Conservation (phyloP, 2,113 vertebrate species). For the Alosa alosa region DNA sequence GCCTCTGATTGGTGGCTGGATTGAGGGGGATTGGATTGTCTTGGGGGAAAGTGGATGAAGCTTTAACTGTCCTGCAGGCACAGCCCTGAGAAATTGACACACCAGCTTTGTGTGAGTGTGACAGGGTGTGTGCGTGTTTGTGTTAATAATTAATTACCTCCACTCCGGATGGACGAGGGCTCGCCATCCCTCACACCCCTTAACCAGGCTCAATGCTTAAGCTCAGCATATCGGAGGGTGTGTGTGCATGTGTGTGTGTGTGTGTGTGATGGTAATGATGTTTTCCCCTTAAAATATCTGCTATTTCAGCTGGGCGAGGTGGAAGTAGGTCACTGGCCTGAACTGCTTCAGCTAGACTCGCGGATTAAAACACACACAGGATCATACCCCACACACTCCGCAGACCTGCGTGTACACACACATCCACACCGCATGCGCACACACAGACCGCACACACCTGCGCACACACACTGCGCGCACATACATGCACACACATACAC, state of each 20-base stretch:
- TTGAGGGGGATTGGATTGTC: conserved; percentile 33
- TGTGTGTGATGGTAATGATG: neutral
- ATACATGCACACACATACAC: no score
- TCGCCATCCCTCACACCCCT: no score
- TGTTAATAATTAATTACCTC: no score
- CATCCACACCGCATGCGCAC: neutral
- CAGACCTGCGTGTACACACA: no score
- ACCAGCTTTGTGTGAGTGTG: no score
- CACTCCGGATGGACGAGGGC: no score
- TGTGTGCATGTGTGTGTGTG: conserved; percentile 3
- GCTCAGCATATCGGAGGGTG: neutral
- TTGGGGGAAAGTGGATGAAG: conserved; percentile 30
- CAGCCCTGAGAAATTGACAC: no score
- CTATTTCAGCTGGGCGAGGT: neutral
- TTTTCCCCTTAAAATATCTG: neutral
- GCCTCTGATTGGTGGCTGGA: conserved; percentile 22
- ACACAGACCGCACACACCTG: neutral
- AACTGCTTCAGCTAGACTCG: no score
- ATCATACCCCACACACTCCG: neutral
- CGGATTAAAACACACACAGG: neutral
- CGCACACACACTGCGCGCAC: no score
- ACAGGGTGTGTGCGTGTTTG: no score
- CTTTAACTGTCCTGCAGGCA: conserved; percentile 17
- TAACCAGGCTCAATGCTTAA: no score
- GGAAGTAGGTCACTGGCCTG: neutral